Percentiles rank a stretch among this genome's conserved stretches.
These are phyloP conservation scores for Drosophila hamatofila DNA, from an alignment of 2,888 invertebrate species.

Conservation along the genomic window DNA sequence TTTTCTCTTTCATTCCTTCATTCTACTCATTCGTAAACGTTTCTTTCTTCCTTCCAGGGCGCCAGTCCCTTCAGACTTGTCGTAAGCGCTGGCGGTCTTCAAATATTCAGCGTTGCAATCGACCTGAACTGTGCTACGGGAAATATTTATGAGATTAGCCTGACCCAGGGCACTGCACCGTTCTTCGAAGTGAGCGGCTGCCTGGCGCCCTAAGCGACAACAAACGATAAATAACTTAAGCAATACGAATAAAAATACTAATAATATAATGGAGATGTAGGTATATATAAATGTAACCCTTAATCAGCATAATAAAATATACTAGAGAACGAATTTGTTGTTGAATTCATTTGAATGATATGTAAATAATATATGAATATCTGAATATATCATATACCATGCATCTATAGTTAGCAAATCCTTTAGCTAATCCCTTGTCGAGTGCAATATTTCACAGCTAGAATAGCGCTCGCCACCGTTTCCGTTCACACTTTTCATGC, in stretches of 20 bases:
- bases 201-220: neutral
- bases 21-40: neutral
- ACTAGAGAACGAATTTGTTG: neutral
- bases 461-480: neutral
- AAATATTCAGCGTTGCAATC: neutral
- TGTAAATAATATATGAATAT: neutral
- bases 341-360: neutral
- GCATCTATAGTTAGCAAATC: neutral
- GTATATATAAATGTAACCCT: neutral
- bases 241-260: constrained; percentile 10
- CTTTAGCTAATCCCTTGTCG: neutral
- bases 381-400: neutral
- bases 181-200: neutral
- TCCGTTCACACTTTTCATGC: constrained; percentile 23
- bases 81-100: neutral
- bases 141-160: neutral
- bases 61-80: neutral
- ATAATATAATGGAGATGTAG: neutral
- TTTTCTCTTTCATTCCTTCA: neutral
- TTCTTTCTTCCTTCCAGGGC: constrained; percentile 1
- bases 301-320: neutral
- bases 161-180: neutral
- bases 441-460: neutral
- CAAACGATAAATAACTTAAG: constrained; percentile 20
- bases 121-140: neutral